Evolutionary conservation across 2,113 vertebrate species (phyloP).

Genomic region (Pandion haliaetus): DNA sequence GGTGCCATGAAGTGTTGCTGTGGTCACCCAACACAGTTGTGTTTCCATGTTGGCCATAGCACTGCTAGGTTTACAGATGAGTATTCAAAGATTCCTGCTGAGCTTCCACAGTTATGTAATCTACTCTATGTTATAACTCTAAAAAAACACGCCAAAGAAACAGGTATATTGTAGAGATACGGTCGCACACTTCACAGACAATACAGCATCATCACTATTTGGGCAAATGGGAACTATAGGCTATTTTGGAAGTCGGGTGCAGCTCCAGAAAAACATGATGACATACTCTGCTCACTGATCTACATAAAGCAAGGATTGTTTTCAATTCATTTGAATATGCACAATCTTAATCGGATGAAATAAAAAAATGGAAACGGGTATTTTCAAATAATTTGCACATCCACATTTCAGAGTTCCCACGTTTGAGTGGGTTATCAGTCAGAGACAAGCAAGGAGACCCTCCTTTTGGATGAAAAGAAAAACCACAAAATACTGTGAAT

Average conservation of each 20-base stretch:
- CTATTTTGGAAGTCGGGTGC: not conserved
- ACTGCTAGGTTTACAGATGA: not conserved
- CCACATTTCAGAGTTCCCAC: not conserved
- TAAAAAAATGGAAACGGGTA: not conserved
- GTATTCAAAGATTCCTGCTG: not conserved
- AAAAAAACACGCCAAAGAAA: not conserved
- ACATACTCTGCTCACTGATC: not conserved
- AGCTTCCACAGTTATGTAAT: not conserved
- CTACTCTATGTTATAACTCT: too few relatives aligned
- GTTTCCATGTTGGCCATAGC: accelerated
- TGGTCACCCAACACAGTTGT: accelerated
- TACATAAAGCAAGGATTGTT: not conserved
- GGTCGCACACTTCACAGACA: not conserved
- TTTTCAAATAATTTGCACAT: not conserved
- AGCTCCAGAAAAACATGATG: not conserved
- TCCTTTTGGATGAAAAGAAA: not conserved
- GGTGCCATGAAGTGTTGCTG: not conserved
- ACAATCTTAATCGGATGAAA: not conserved
- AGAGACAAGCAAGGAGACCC: not conserved
- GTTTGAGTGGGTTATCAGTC: not conserved
- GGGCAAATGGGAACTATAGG: not conserved
- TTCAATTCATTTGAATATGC: not conserved
- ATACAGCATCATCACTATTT: accelerated
- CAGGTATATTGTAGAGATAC: accelerated
- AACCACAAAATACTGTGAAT: not conserved